A percentile compares a stretch with the other conserved stretches of the same genome.
phyloP scores from a whole-genome alignment of 2,888 invertebrate genomes.

The Xestia ashworthii region DNA sequence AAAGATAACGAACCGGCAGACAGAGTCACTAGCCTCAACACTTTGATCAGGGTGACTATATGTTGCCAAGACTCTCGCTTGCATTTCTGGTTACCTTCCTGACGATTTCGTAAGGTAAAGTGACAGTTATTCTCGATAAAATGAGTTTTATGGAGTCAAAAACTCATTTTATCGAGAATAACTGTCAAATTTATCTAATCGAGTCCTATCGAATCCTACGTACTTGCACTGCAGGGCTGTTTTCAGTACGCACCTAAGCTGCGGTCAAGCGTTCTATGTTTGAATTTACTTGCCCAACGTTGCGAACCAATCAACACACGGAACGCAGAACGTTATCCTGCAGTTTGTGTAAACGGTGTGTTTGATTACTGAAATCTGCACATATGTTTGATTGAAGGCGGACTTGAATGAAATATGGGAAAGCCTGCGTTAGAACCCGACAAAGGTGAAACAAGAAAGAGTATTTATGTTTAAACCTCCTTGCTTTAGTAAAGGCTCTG shows the following conservation, averaged over 20 bases:
- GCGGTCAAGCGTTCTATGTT: constrained; percentile 45
- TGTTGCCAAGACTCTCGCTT: background rate
- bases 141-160: too few relatives aligned
- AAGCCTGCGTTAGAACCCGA: background rate
- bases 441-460: background rate
- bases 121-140: too few relatives aligned
- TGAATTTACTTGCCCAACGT: constrained; percentile 19
- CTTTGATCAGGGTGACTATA: background rate
- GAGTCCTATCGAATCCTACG: too few relatives aligned
- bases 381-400: background rate
- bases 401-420: background rate
- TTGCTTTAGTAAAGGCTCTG: background rate
- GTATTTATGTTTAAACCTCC: background rate
- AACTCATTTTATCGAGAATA: too few relatives aligned
- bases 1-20: background rate
- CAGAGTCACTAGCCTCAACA: background rate
- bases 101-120: background rate
- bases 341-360: background rate
- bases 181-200: too few relatives aligned
- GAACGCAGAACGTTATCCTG: constrained; percentile 29
- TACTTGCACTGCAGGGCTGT: background rate
- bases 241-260: background rate
- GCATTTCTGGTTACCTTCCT: background rate
- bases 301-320: constrained; percentile 46
- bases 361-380: background rate